Conservation (phyloP, 2,797 vertebrate genomes). For the Pelobates cultripes region DNA sequence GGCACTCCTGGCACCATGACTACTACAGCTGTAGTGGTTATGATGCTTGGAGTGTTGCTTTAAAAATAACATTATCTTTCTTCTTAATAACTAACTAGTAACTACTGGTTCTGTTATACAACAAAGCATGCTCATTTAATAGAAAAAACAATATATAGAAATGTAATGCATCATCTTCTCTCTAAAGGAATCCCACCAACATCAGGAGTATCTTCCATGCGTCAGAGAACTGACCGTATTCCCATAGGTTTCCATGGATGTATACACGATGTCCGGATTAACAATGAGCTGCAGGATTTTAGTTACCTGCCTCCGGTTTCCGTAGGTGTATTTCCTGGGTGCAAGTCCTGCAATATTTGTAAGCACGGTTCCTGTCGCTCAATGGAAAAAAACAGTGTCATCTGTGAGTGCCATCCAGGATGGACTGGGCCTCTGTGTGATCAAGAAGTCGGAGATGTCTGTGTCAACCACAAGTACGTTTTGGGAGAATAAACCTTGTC, state of each 20-base stretch:
- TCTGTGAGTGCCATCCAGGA: conserved; percentile 90
- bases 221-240: conserved; percentile 84
- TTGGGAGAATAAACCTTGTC: not conserved
- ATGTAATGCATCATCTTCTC: not conserved
- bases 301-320: conserved; percentile 75
- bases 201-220: conserved; percentile 82
- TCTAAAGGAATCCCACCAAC: conserved; percentile 85
- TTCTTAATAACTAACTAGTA: too few species aligned
- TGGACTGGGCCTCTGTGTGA: conserved; percentile 87
- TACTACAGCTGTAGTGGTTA: too few species aligned
- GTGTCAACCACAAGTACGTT: conserved; percentile 85
- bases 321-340: conserved; percentile 87
- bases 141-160: too few species aligned
- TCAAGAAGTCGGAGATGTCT: conserved; percentile 79
- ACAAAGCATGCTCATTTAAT: too few species aligned
- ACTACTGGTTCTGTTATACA: too few species aligned
- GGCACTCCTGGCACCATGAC: too few species aligned
- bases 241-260: conserved; percentile 92
- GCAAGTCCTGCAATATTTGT: conserved; percentile 92
- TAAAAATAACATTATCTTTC: too few species aligned
- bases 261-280: conserved; percentile 91
- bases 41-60: too few species aligned
- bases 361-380: conserved; percentile 88
- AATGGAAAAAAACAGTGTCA: conserved; percentile 84
- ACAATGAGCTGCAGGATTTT: conserved; percentile 92